Conservation (phyloP, 1,140 invertebrate genomes). For the Choristoneura fumiferana region DNA sequence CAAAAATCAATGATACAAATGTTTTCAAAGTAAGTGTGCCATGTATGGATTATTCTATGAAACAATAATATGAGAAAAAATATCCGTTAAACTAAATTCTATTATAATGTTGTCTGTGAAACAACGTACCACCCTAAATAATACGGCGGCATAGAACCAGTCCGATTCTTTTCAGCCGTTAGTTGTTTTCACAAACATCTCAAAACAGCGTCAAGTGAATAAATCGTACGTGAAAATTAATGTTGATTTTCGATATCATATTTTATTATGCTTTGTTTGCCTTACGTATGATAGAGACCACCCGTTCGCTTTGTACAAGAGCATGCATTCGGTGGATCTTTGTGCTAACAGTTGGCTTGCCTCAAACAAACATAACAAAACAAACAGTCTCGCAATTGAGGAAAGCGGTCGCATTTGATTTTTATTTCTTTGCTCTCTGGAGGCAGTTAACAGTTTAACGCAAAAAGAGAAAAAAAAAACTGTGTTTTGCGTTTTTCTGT, state of each 20-base stretch:
- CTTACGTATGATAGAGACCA: slow-evolving; percentile 75
- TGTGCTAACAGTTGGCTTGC: slow-evolving; percentile 61
- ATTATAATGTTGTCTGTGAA: no score
- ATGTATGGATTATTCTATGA: no score
- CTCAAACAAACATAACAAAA: slow-evolving; percentile 58
- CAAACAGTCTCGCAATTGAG: slow-evolving; percentile 59
- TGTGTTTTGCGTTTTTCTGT: not conserved
- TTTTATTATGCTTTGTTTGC: slow-evolving; percentile 64
- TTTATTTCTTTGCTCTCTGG: slow-evolving; percentile 35
- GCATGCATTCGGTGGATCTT: slow-evolving; percentile 42
- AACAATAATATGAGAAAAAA: no score
- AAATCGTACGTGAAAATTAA: slow-evolving; percentile 28
- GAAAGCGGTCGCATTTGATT: slow-evolving; percentile 54
- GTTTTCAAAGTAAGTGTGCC: no score
- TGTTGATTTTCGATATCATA: slow-evolving; percentile 68
- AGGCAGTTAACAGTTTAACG: slow-evolving; percentile 22
- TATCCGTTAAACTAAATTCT: no score
- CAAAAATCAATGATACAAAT: no score
- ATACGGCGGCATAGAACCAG: no score
- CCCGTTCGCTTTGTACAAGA: slow-evolving; percentile 48
- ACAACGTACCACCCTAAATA: no score
- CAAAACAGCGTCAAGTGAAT: slow-evolving; percentile 8
- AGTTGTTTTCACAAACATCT: not conserved
- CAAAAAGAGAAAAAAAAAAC: slow-evolving; percentile 20
- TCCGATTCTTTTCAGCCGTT: no score